Evolutionary conservation across 2,113 vertebrate species (phyloP).

Genomic region (Uropsilus gracilis): DNA sequence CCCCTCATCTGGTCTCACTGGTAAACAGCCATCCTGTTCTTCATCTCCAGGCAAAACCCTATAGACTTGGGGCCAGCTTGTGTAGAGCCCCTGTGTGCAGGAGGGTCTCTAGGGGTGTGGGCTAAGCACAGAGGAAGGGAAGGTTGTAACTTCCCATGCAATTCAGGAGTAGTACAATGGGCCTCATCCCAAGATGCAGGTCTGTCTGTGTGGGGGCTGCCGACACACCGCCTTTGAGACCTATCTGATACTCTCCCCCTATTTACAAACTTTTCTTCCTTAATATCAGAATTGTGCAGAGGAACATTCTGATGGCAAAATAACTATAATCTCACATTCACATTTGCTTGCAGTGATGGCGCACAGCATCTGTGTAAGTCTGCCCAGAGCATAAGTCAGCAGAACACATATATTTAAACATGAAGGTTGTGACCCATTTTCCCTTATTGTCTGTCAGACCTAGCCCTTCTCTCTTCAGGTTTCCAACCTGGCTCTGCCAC

Average conservation of each 20-base stretch:
- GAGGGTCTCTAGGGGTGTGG: neutral
- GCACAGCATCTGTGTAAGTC: neutral
- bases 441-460: neutral
- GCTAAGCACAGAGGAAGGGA: neutral
- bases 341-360: neutral
- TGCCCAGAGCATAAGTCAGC: neutral
- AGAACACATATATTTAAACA: conserved; percentile 27
- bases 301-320: neutral
- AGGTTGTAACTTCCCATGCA: no score
- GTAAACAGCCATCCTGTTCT: neutral
- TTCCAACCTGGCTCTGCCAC: neutral
- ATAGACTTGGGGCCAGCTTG: neutral
- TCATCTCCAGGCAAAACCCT: neutral
- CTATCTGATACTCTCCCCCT: neutral
- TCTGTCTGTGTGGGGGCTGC: no score
- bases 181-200: no score
- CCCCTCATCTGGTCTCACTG: neutral
- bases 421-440: conserved; percentile 3
- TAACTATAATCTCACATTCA: neutral
- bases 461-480: neutral
- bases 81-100: neutral
- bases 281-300: neutral
- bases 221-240: neutral
- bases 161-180: no score
- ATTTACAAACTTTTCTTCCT: neutral